Percentiles rank a stretch among this genome's conserved stretches.
phyloP scores from a whole-genome alignment of 1,140 invertebrate species.

The Drosophila tristis region DNA sequence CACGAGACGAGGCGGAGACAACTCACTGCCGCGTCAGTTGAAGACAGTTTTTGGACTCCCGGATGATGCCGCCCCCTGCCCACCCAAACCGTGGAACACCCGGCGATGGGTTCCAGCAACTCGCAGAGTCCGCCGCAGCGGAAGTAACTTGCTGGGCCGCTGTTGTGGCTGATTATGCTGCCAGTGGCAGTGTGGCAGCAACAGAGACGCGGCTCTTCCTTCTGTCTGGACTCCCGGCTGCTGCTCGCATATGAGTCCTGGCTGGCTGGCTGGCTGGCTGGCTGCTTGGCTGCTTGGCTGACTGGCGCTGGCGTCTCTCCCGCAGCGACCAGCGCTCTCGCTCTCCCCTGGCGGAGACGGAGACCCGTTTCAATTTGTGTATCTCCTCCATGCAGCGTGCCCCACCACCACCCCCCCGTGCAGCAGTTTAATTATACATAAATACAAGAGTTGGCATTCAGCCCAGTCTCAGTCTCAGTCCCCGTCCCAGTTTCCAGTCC shows the following conservation, averaged over 20 bases:
- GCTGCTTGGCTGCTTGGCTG: too few relatives aligned
- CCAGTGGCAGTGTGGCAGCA: constrained; percentile 59
- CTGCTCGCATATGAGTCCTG: too few relatives aligned
- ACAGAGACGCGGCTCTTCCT: background rate
- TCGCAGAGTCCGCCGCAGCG: constrained; percentile 71
- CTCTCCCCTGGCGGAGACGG: too few relatives aligned
- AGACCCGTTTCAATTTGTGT: too few relatives aligned
- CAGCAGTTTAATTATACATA: constrained; percentile 52
- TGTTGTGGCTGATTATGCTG: constrained; percentile 84
- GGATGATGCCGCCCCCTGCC: background rate
- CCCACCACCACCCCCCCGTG: background rate
- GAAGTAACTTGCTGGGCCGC: constrained; percentile 80
- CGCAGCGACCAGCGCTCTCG: too few relatives aligned
- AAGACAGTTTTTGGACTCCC: constrained; percentile 35
- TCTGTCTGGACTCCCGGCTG: background rate
- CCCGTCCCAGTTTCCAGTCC: background rate
- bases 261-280: too few relatives aligned
- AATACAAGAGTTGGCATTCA: constrained; percentile 29
- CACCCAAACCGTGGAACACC: background rate
- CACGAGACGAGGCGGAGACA: constrained; percentile 16
- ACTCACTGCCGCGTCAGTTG: too few relatives aligned
- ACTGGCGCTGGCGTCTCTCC: too few relatives aligned
- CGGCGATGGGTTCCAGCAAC: constrained; percentile 8
- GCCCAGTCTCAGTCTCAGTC: constrained; percentile 8
- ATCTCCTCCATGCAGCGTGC: too few relatives aligned